A percentile compares a stretch with the other conserved stretches of the same genome.
Evolutionary conservation across 1,140 invertebrate genomes (phyloP).

Genomic region (Drosophila bocki): DNA sequence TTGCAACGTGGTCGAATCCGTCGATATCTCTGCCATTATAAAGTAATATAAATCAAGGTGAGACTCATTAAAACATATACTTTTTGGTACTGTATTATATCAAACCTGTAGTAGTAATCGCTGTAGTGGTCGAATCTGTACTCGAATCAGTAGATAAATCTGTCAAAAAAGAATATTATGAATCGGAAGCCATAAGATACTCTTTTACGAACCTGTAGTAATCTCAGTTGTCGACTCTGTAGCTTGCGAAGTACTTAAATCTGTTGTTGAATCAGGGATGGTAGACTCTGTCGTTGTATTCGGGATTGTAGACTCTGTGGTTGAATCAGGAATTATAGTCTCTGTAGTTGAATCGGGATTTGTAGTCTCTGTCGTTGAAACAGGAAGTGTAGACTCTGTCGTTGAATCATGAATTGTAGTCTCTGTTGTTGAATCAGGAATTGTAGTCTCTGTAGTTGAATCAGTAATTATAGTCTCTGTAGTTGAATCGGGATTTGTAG

Average conservation of each 20-base stretch:
- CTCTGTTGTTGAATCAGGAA: not conserved
- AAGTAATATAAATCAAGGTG: not conserved
- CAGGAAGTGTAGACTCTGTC: not conserved
- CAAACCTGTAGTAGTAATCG: conserved; percentile 6
- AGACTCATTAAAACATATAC: not conserved
- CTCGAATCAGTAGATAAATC: conserved; percentile 17
- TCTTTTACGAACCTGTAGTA: not conserved
- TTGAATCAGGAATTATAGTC: not conserved
- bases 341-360: not conserved
- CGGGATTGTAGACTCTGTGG: not conserved
- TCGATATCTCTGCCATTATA: conserved; percentile 3
- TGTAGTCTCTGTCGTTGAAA: not conserved
- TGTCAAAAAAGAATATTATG: not conserved
- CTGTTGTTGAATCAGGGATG: not conserved
- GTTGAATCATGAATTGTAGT: not conserved
- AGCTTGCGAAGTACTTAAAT: not conserved
- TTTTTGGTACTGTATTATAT: not conserved
- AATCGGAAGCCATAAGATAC: not conserved
- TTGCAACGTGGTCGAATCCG: conserved; percentile 1
- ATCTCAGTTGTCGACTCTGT: not conserved
- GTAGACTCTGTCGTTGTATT: conserved; percentile 14
- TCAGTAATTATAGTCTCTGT: not conserved
- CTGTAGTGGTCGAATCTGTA: conserved; percentile 3
- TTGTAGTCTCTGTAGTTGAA: not conserved
- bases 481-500: not conserved